Base-by-base conservation (phyloP, 2,888 invertebrate genomes). In the Eudasyphora cyanicolor region DNA sequence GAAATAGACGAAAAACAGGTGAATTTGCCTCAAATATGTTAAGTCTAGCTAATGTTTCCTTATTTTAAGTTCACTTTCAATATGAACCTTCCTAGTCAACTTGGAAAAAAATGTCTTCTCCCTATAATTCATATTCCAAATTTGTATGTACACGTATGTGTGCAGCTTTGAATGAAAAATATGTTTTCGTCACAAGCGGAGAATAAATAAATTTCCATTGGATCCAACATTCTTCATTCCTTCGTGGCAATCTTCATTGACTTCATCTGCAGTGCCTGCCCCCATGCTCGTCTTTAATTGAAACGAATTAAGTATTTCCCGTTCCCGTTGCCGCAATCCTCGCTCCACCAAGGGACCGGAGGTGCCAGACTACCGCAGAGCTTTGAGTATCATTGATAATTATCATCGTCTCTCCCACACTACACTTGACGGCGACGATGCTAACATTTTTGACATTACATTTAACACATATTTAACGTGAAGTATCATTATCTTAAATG, bases 401-500 rank as follows among this genome's bases (percentile, higher is more conserved):
- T 75, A 49, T 73, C 78, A 81, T 79, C 70, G 74, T 77, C 84
- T 82, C 82, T 67, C 70, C 76, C 79, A 82, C 85, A 79, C 82
- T 76, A 82, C 85, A 79, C 82, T 76, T 75, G 76, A 69, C 32
- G 57, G 57, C 12, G 57, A 14, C 27, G 57, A 57, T 57, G 27
- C 69, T 29, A 69, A 27, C 14, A 75, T 84, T 80, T 80, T 80
- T 78, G 57, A 79, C 67, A 81, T 81, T 84, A 76, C 73, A 42
- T 82, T 79, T 79, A 75, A 70, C 82, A 76, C 78, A 70, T 62
- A 79, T 70, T 73, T 49, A 71, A 70, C 49, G 79, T 86, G 82
- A 88, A 89, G 87, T 87, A 87, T 86, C 88, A 88, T 89, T 86
- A 82, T 83, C 85, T 84, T 87, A 88, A 89, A 90, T 88, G 88